Base-by-base conservation (phyloP, 1,140 invertebrate genomes). In the Aphelenchoides besseyi region DNA sequence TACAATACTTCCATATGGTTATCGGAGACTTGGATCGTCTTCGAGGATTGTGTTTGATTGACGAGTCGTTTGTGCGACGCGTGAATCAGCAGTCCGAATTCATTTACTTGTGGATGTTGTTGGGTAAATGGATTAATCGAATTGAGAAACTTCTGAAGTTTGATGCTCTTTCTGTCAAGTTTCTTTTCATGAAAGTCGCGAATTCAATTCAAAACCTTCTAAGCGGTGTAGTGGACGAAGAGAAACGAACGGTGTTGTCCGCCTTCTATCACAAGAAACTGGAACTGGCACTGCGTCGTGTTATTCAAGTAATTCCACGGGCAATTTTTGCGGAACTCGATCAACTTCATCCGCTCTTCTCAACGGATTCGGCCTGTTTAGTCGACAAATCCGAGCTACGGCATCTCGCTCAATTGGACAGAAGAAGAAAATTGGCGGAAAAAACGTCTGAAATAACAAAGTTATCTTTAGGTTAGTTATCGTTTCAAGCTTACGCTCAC, bases 391-490 rank as follows among this genome's bases (percentile, higher is more conserved):
- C 18, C 0, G n/a, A 61, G 1, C 26, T 78, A 8, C 66, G 72
- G 29, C 62, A 80, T 16, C 71, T 78, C 37, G 74, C 74, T 1
- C 74, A 80, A 3, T 59, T 80, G 12, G 53, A 66, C 33, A 33
- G 76, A n/a, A 28, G 76, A 18, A 57, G 74, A 3, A 18, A 3
- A 59, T 53, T 78, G 1, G 77, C 76, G 23, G 54, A 77, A 55
- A 73, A 79, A 41, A 78, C 78, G 16, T 74, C 29, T 26, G 67
- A 78, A 71, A 80, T 78, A 28, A 75, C 78, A 29, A 81, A 78
- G 37, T 64, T 78, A n/a, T 69, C 76, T 36, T 52, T 74, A 36
- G 71, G 71, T 72, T 28, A 1, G 41, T 66, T 23, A n/a, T 8
- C 16, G 9, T 33, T 74, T 5, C 18, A 29, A 16, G 5, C 5